Base-by-base conservation (phyloP, 2,113 vertebrate species). In the Marmota flaviventris region DNA sequence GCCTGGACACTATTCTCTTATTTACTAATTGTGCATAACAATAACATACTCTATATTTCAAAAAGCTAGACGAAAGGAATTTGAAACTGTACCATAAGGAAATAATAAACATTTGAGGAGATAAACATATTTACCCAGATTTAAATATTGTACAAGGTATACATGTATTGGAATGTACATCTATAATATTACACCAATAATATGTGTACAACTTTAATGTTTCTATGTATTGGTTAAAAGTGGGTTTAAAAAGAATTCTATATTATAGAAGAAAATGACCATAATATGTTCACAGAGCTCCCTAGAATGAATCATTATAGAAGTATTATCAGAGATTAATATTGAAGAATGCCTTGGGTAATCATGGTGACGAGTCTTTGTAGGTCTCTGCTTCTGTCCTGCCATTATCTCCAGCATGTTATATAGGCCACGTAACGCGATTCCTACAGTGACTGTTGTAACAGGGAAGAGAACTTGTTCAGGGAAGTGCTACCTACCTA, bases 391-490 rank as follows among this genome's bases (percentile, higher is more conserved):
- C 16, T 42, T 91, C 45, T 18, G 24, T 42, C 24, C 13, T 34
- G 25, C 6, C 4, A 29, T 56, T 42, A 18, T 9, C 10, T 4
- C 53, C 37, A n/a, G 39, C 53, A 11, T 34, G 25, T 73, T 8
- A 25, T 18, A 39, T 0, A 0, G 9, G 51, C 17, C 3, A 20
- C 25, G 27, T 3, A 18, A 42, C 25, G 42, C 9, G 27, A 32
- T 65, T n/a, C n/a, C 48, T 61, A 58, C 25, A 51, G 24, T 75
- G 18, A 20, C 65, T 14, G 5, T 14, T 34, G 13, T 3, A 8
- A 18, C 39, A 53, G 6, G 51, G 32, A 4, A 48, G 9, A 77
- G 1, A 16, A 51, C 53, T 34, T n/a, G 11, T 25, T 85, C 63
- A 34, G 9, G 29, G 24, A 86, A 73, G 7, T 56, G 13, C 4